Evolutionary conservation across 2,888 invertebrate species (phyloP).

Genomic region (Eupeodes luniger): DNA sequence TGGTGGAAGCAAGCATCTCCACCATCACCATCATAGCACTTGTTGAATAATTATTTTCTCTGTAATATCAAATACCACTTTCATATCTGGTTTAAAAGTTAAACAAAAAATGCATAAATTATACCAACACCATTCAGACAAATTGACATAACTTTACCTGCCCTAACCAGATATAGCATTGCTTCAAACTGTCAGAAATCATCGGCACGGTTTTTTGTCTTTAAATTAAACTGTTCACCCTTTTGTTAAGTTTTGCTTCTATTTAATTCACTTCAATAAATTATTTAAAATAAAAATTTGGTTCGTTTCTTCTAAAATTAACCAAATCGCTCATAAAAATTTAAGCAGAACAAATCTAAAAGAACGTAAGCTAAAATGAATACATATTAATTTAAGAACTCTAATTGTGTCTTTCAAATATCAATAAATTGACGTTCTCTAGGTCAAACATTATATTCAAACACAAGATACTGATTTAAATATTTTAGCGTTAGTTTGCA

Average conservation of each 20-base stretch:
- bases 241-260: no score
- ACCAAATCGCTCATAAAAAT: no score
- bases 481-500: slow-evolving; percentile 51
- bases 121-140: background rate
- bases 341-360: no score
- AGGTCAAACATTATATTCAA: no score
- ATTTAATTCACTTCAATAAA: no score
- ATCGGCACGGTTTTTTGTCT: background rate
- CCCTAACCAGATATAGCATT: slow-evolving; percentile 6
- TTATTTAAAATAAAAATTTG: no score
- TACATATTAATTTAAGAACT: no score
- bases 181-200: background rate
- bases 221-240: no score
- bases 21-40: slow-evolving; percentile 37
- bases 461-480: slow-evolving; percentile 28
- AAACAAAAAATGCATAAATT: slow-evolving; percentile 4
- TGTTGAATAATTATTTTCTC: slow-evolving; percentile 59
- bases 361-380: no score
- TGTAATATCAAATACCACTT: slow-evolving; percentile 29
- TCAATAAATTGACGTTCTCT: no score
- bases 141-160: slow-evolving; percentile 19
- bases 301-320: no score
- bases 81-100: slow-evolving; percentile 61
- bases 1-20: slow-evolving; percentile 48
- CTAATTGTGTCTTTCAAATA: no score